A percentile compares a stretch with the other conserved stretches of the same genome.
phyloP scores from a whole-genome alignment of 2,113 vertebrate genomes.

The Varanus salvator region DNA sequence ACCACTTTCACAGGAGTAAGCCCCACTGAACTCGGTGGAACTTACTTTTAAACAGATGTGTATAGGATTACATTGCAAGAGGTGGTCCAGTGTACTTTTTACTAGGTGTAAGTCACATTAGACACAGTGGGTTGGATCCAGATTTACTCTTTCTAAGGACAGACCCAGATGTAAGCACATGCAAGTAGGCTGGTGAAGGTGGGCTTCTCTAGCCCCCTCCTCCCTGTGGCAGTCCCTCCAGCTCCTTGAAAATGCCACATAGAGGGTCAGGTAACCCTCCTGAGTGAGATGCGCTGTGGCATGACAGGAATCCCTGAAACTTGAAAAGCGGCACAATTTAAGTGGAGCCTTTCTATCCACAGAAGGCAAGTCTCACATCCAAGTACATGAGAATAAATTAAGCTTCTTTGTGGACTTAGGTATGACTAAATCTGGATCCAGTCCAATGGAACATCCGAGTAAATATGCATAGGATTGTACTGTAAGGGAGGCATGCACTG shows the following conservation, averaged over 20 bases:
- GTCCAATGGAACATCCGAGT: neutral
- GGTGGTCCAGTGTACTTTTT: neutral
- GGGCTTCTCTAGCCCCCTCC: too few species aligned
- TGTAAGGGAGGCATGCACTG: conserved; percentile 32
- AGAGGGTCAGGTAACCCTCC: too few species aligned
- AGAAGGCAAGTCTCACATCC: too few species aligned
- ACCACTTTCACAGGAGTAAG: neutral
- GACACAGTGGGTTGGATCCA: neutral
- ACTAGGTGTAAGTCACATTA: neutral
- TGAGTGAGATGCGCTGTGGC: too few species aligned
- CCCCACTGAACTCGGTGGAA: neutral
- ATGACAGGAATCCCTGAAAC: too few species aligned
- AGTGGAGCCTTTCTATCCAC: too few species aligned
- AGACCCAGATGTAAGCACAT: neutral
- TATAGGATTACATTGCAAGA: neutral
- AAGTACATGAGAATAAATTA: too few species aligned
- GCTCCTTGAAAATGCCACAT: too few species aligned
- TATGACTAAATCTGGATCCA: neutral
- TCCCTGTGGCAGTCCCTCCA: too few species aligned
- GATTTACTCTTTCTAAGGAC: neutral
- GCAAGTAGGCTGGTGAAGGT: too few species aligned
- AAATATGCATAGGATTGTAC: neutral
- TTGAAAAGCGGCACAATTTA: too few species aligned
- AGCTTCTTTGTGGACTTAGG: neutral
- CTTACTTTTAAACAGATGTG: neutral